Conservation (phyloP, 2,797 vertebrate species). For the Falco peregrinus region DNA sequence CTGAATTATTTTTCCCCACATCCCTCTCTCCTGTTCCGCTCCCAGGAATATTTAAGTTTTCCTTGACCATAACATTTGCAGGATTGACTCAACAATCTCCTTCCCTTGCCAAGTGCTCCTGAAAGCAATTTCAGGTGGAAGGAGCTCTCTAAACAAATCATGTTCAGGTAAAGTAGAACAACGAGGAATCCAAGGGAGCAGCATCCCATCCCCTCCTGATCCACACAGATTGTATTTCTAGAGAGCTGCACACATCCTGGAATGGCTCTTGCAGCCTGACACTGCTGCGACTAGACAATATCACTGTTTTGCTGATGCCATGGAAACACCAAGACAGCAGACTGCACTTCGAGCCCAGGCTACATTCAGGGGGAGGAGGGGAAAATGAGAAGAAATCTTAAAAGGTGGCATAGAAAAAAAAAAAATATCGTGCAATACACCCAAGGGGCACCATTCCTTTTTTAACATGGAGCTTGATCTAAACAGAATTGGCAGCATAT, state of each 20-base stretch:
- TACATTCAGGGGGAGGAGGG: neutral
- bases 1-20: neutral
- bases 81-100: neutral
- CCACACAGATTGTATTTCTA: neutral
- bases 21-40: neutral
- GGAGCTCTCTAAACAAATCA: neutral
- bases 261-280: conserved; percentile 32
- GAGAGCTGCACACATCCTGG: neutral
- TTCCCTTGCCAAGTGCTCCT: neutral
- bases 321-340: conserved; percentile 52
- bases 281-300: conserved; percentile 32
- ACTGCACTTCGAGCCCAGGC: neutral
- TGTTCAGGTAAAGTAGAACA: neutral
- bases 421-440: neutral
- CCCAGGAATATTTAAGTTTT: neutral
- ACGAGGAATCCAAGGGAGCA: neutral
- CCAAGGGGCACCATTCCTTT: neutral
- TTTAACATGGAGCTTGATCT: neutral
- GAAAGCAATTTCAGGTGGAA: neutral
- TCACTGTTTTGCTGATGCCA: conserved; percentile 64
- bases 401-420: conserved; percentile 9
- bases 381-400: neutral
- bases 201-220: neutral
- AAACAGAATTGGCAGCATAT: neutral
- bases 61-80: neutral